A percentile compares a stretch with the other conserved stretches of the same genome.
Evolutionary conservation across 2,113 vertebrate genomes (phyloP).

Genomic region (Amphiprion ocellaris): DNA sequence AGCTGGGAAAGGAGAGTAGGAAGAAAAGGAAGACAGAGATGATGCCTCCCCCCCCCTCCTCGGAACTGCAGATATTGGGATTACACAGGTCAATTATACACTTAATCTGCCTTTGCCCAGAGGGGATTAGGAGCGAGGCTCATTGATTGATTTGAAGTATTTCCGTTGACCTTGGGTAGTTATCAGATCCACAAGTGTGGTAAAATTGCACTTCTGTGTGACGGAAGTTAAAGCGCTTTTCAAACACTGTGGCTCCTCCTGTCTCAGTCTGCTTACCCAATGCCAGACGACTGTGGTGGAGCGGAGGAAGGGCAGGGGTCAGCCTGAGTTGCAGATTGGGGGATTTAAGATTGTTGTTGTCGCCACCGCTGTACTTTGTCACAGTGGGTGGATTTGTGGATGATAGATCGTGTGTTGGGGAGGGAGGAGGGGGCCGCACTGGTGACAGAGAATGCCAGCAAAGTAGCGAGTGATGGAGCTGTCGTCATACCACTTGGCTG

Average conservation of each 20-base stretch:
- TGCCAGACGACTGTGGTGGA: constrained; percentile 43
- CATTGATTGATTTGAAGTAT: constrained; percentile 95
- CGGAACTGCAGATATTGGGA: constrained; percentile 90
- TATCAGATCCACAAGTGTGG: constrained; percentile 88
- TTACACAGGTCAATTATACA: constrained; percentile 99
- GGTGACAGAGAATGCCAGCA: constrained; percentile 32
- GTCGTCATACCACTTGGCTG: constrained; percentile 79
- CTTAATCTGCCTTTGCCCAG: constrained; percentile 94
- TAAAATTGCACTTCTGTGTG: constrained; percentile 88
- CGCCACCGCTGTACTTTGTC: constrained; percentile 54
- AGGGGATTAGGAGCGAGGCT: constrained; percentile 88
- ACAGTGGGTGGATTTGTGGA: constrained; percentile 20
- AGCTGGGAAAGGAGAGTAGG: constrained; percentile 7
- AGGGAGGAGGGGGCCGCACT: not conserved
- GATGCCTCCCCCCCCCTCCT: constrained; percentile 62
- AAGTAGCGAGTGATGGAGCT: constrained; percentile 53
- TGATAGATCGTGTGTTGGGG: not conserved
- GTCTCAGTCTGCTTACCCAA: constrained; percentile 50
- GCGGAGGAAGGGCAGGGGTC: constrained; percentile 42
- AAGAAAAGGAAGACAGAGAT: constrained; percentile 62
- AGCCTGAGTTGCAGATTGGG: constrained; percentile 65
- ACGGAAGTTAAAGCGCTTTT: constrained; percentile 88
- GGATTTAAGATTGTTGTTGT: constrained; percentile 60
- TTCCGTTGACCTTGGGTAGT: constrained; percentile 95
- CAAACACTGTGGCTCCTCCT: constrained; percentile 82